A percentile compares a stretch with the other conserved stretches of the same genome.
phyloP scores from a whole-genome alignment of 2,113 vertebrate species.

The Alosa alosa region DNA sequence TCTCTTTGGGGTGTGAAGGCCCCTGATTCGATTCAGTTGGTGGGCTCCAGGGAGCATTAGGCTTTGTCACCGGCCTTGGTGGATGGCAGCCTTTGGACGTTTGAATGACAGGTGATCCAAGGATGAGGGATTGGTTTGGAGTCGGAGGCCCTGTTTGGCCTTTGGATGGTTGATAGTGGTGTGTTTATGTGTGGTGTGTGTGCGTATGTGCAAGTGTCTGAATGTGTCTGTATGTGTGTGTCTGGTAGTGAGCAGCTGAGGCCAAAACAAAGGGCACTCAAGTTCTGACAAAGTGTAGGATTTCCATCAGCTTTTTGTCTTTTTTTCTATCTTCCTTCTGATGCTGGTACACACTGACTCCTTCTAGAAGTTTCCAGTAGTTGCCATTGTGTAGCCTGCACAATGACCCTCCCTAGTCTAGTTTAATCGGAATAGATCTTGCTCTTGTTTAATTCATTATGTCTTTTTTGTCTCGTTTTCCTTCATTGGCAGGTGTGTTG shows the following conservation, averaged over 20 bases:
- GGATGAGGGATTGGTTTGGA: slow-evolving; percentile 11
- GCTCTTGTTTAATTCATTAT: neutral
- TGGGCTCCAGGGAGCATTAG: neutral
- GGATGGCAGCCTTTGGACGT: slow-evolving; percentile 4
- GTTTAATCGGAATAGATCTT: neutral
- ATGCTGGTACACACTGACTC: neutral
- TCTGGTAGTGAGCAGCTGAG: neutral
- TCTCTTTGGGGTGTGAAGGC: neutral
- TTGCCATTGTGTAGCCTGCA: neutral
- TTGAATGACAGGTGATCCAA: slow-evolving; percentile 4
- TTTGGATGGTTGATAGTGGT: neutral
- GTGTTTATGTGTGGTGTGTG: neutral
- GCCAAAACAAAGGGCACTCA: neutral
- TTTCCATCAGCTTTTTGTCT: neutral
- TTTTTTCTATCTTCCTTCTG: neutral
- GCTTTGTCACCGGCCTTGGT: neutral
- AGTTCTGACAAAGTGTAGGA: neutral
- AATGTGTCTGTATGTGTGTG: neutral
- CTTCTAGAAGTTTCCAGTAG: neutral
- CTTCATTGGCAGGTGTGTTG: slow-evolving; percentile 25
- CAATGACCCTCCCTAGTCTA: neutral
- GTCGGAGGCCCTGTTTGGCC: neutral
- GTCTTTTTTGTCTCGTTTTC: neutral
- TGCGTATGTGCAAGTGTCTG: neutral
- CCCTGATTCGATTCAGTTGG: neutral